Evolutionary conservation across 2,888 invertebrate genomes (phyloP).

Genomic region (Boloria selene): DNA sequence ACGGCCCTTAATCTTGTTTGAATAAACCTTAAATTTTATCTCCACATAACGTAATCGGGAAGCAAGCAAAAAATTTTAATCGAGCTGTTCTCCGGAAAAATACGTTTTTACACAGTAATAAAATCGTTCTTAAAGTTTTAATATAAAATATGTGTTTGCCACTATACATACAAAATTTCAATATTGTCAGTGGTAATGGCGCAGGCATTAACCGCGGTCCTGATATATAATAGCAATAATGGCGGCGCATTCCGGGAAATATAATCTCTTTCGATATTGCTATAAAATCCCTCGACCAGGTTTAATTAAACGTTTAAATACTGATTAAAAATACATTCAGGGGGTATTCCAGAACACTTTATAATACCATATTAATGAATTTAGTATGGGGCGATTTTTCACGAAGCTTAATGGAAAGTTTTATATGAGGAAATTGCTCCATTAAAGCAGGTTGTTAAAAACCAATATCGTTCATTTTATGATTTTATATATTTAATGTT

Average conservation of each 20-base stretch:
- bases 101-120: conserved; percentile 1
- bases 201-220: conserved; percentile 36
- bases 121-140: conserved; percentile 15
- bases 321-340: conserved; percentile 46
- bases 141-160: conserved; percentile 15
- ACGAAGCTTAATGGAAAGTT: conserved; percentile 11
- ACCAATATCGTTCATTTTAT: neutral
- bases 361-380: conserved; percentile 40
- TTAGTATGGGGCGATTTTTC: conserved; percentile 33
- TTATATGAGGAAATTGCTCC: conserved; percentile 3
- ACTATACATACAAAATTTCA: conserved; percentile 32
- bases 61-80: neutral
- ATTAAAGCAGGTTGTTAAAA: neutral
- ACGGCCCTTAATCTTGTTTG: too few species aligned
- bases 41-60: too few species aligned
- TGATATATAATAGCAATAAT: conserved; percentile 43
- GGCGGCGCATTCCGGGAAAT: conserved; percentile 35
- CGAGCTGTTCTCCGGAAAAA: neutral
- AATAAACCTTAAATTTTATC: too few species aligned
- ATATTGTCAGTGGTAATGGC: conserved; percentile 33
- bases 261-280: conserved; percentile 44
- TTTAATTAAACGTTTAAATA: conserved; percentile 46
- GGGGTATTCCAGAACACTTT: conserved; percentile 36
- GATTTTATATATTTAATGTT: too few species aligned
- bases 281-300: conserved; percentile 41